Evolutionary conservation across 2,888 invertebrate genomes (phyloP).

Genomic region (Geophilus truncorum): DNA sequence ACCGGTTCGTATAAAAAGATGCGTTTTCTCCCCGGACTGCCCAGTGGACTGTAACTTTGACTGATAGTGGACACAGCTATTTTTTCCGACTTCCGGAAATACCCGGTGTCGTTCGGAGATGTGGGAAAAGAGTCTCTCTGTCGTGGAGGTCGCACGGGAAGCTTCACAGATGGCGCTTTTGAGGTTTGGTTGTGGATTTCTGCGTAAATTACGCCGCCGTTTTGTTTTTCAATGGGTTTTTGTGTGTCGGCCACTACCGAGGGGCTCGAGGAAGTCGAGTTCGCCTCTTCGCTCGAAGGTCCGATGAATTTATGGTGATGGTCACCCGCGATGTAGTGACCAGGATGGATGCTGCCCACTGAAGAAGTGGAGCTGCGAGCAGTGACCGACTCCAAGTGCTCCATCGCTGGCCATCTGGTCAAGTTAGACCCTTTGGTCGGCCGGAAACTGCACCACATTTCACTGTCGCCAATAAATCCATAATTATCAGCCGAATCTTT

Average conservation of each 20-base stretch:
- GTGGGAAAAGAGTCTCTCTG: neutral
- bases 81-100: neutral
- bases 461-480: slow-evolving; percentile 30
- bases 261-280: neutral
- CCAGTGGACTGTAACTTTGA: neutral
- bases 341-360: neutral
- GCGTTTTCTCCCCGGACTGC: neutral
- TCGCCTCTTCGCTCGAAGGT: slow-evolving; percentile 22
- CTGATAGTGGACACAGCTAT: neutral
- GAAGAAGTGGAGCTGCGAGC: neutral
- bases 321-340: slow-evolving; percentile 31
- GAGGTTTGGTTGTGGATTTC: neutral
- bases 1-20: slow-evolving; percentile 22
- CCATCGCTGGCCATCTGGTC: neutral
- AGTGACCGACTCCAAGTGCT: neutral
- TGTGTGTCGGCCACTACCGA: neutral
- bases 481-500: slow-evolving; percentile 25
- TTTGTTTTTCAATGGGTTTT: neutral
- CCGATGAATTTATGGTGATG: slow-evolving; percentile 29
- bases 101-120: too few relatives aligned
- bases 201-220: neutral
- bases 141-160: neutral
- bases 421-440: neutral
- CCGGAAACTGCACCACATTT: slow-evolving; percentile 27
- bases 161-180: neutral